A percentile compares a stretch with the other conserved stretches of the same genome.
phyloP scores from a whole-genome alignment of 2,888 invertebrate genomes.

The Helleia helle region DNA sequence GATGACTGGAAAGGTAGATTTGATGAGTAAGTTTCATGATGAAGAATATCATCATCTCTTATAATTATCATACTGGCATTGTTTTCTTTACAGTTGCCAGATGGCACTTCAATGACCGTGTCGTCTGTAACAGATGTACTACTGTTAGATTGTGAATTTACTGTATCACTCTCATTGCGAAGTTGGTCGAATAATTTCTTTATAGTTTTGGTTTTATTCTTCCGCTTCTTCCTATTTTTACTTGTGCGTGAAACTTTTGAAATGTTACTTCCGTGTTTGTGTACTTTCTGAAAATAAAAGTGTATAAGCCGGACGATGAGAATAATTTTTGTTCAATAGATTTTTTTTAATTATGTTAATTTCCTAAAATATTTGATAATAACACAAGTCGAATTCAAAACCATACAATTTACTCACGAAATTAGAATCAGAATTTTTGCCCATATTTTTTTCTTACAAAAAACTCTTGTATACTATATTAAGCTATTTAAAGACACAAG shows the following conservation, averaged over 20 bases:
- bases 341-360: no score
- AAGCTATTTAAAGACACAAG: no score
- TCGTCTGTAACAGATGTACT: constrained; percentile 28
- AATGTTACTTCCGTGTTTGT: background rate
- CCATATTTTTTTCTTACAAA: no score
- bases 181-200: constrained; percentile 30
- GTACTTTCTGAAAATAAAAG: background rate
- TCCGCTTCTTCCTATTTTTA: constrained; percentile 9
- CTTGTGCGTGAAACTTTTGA: background rate
- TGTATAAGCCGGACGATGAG: no score
- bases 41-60: constrained; percentile 28
- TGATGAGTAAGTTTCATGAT: constrained; percentile 17
- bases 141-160: constrained; percentile 15
- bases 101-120: constrained; percentile 10
- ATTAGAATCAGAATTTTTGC: no score
- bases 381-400: no score
- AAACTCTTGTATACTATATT: no score
- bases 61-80: constrained; percentile 25
- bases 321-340: no score
- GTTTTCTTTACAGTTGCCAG: constrained; percentile 13
- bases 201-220: constrained; percentile 27
- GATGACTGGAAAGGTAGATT: constrained; percentile 34
- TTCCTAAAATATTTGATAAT: no score
- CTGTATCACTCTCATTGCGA: constrained; percentile 22
- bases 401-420: no score